Evolutionary conservation across 2,888 invertebrate genomes (phyloP).

Genomic region (Dascillus cervinus): DNA sequence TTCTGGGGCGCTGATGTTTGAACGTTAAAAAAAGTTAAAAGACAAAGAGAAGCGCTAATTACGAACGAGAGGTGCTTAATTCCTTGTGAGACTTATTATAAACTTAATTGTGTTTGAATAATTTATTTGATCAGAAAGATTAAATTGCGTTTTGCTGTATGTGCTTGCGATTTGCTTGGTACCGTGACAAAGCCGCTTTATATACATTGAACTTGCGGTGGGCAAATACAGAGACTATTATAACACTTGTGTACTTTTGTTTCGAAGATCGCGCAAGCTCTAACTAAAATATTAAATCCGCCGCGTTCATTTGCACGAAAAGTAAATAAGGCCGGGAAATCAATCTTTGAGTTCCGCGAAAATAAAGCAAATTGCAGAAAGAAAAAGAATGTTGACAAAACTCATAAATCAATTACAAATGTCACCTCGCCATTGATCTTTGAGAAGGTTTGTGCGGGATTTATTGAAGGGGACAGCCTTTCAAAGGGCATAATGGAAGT

Average conservation of each 20-base stretch:
- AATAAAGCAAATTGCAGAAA: constrained; percentile 12
- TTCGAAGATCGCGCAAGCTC: background rate
- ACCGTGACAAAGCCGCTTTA: constrained; percentile 14
- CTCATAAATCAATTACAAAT: constrained; percentile 27
- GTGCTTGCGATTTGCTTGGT: constrained; percentile 19
- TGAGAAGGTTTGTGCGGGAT: constrained; percentile 17
- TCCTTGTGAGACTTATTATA: constrained; percentile 6
- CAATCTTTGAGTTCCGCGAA: constrained; percentile 6
- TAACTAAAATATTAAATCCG: background rate
- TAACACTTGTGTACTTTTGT: background rate
- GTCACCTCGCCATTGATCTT: constrained; percentile 18
- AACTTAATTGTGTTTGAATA: constrained; percentile 17
- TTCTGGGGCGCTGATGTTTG: too few relatives aligned
- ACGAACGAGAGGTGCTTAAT: too few relatives aligned
- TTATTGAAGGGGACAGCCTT: constrained; percentile 16
- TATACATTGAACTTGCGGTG: constrained; percentile 12
- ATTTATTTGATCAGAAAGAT: constrained; percentile 20
- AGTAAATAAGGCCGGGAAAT: constrained; percentile 6
- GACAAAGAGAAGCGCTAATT: too few relatives aligned
- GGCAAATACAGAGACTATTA: constrained; percentile 5
- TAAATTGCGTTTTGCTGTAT: constrained; percentile 19
- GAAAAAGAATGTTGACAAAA: constrained; percentile 15
- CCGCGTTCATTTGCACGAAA: background rate
- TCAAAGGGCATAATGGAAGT: constrained; percentile 12
- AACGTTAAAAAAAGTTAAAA: too few relatives aligned